Conservation (phyloP, 2,888 invertebrate genomes). For the Corbicula japonica region DNA sequence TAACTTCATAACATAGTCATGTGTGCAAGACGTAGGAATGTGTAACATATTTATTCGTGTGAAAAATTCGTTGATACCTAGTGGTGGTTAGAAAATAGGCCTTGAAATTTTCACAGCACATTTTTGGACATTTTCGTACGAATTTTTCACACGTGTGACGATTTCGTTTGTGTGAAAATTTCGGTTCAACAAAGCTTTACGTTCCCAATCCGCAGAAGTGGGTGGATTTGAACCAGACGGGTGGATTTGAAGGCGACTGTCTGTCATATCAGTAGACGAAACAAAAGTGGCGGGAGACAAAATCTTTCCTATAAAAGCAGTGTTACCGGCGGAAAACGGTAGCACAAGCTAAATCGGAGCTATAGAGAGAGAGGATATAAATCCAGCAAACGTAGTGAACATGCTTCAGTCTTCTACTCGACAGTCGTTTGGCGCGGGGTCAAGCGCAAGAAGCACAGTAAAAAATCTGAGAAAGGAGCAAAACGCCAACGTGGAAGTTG, state of each 20-base stretch:
- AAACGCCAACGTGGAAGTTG: constrained; percentile 23
- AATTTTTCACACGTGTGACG: too few species aligned
- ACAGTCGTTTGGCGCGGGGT: constrained; percentile 20
- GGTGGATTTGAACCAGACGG: constrained; percentile 53
- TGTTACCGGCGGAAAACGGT: constrained; percentile 51
- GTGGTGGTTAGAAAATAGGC: too few species aligned
- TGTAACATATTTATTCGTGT: too few species aligned
- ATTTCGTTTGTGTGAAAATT: too few species aligned
- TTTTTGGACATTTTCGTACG: too few species aligned
- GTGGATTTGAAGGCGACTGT: constrained; percentile 35
- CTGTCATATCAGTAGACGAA: constrained; percentile 31
- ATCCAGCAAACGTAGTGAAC: constrained; percentile 26
- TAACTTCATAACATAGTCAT: too few species aligned
- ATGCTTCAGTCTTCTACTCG: constrained; percentile 14
- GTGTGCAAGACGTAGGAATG: too few species aligned
- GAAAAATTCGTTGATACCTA: too few species aligned
- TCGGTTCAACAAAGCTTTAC: constrained; percentile 59
- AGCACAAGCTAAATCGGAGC: constrained; percentile 49
- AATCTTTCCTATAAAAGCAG: constrained; percentile 37
- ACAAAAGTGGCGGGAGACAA: constrained; percentile 18
- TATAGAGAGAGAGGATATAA: constrained; percentile 51
- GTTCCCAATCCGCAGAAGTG: constrained; percentile 62
- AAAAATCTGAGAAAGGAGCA: constrained; percentile 7
- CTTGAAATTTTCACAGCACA: too few species aligned
- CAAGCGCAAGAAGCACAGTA: constrained; percentile 17